Evolutionary conservation across 2,113 vertebrate species (phyloP), one percentile per base, ranked within the genome.

Genomic region (Procavia capensis): DNA sequence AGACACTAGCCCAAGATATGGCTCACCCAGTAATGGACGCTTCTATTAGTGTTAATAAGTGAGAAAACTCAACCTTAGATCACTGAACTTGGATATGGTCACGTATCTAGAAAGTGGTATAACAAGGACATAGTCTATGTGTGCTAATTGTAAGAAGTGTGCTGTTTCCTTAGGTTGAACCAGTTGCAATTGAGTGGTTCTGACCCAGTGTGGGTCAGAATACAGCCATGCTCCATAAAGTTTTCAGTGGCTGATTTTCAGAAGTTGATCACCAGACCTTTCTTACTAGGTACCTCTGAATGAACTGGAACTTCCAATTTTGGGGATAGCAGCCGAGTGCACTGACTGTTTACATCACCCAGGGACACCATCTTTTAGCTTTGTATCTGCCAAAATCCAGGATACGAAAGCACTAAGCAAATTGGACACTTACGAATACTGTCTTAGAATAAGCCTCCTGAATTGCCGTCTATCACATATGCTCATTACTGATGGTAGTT

Each of bases 81-180:
- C 29, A 8, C 22, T 22, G 19, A 41, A 36, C 36, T 34, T 59
- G 50, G 61, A 1, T 72, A 16, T 43, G 1, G 1, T 36, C 70
- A 63, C 20, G 0, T 34, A 80, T 59, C 22, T 57, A 47, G 57
- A 25, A n/a, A 31, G 34, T 25, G 34, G 47, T 75, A 74, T 43
- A 16, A 9, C 20, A 39, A 39, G 64, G 31, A 57, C 9, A 4
- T 0, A 0, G 0, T 24, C 4, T 2, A 0, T 13, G 31, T 29
- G 31, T n/a, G 41, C 31, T 39, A 41, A n/a, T 57, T 9, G 6
- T 17, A 63, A 45, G 61, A 43, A 50, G 9, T 34, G 1, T 7
- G 6, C 39, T 86, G 27, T 22, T 29, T 72, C 9, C 59, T 66
- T 36, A 36, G 68, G 39, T 70, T 13, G 39, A 70, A 39, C 68